Conservation (phyloP, 2,113 vertebrate species). For the Neotragus pygmaeus region DNA sequence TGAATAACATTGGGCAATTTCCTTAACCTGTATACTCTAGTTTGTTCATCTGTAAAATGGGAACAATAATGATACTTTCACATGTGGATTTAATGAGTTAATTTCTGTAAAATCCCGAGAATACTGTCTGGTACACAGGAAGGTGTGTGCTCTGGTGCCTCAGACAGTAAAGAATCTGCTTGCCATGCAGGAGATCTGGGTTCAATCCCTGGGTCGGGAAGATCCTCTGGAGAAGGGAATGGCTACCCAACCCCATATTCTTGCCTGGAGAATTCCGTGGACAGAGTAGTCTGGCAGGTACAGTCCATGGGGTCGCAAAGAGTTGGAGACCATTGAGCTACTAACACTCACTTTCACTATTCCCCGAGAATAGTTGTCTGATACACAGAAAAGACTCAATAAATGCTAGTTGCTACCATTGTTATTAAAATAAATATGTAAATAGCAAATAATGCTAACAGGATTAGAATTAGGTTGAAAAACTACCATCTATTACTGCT, state of each 20-base stretch:
- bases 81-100: background rate
- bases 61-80: background rate
- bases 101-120: background rate
- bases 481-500: background rate
- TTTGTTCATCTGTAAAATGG: background rate
- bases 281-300: background rate
- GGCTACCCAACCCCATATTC: background rate
- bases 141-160: background rate
- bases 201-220: background rate
- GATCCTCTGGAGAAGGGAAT: background rate
- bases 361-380: background rate
- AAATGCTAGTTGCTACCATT: background rate
- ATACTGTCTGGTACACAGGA: background rate
- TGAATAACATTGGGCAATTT: background rate
- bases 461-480: slow-evolving; percentile 8
- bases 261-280: background rate
- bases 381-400: background rate
- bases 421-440: slow-evolving; percentile 9
- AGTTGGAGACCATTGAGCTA: background rate
- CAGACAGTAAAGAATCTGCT: background rate
- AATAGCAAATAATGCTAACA: background rate
- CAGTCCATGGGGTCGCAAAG: background rate
- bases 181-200: background rate
- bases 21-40: background rate
- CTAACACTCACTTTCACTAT: background rate